A percentile compares a stretch with the other conserved stretches of the same genome.
These are phyloP conservation scores for Clupea harengus DNA, from an alignment of 2,113 vertebrate genomes.

Conservation along the genomic window DNA sequence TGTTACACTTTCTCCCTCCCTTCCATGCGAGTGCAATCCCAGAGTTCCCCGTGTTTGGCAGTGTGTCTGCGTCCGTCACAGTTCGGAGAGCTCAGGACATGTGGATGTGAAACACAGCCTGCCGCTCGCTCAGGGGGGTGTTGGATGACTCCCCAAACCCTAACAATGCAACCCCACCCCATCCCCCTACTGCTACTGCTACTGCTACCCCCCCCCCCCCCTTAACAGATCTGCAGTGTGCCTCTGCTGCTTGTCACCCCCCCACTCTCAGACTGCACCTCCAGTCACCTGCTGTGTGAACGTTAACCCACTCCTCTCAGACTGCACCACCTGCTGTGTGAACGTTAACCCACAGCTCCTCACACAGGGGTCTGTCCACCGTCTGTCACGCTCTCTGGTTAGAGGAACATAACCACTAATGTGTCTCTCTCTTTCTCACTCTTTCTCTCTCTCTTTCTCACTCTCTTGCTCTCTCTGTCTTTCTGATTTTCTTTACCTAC, in stretches of 20 bases:
- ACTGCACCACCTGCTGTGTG: not conserved
- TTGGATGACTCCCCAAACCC: not conserved
- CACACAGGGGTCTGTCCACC: too few species aligned
- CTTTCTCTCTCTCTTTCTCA: not conserved
- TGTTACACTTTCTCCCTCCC: not conserved
- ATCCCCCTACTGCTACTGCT: not conserved
- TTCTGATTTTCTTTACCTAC: not conserved
- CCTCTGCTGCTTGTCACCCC: not conserved
- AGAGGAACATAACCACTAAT: not conserved
- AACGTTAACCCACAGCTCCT: not conserved
- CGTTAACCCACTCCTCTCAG: not conserved
- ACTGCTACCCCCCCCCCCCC: not conserved
- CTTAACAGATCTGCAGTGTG: not conserved
- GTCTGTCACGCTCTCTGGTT: not conserved
- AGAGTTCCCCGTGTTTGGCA: not conserved
- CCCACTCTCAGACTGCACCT: not conserved
- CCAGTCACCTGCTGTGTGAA: not conserved
- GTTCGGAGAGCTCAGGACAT: not conserved
- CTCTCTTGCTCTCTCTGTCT: not conserved
- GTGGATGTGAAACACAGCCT: not conserved
- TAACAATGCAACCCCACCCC: not conserved
- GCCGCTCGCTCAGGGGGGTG: not conserved
- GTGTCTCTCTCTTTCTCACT: not conserved
- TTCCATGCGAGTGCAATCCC: not conserved
- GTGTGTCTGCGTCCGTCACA: slow-evolving; percentile 7